Evolutionary conservation across 2,888 invertebrate genomes (phyloP).

Genomic region (Trissoscelio sp.): DNA sequence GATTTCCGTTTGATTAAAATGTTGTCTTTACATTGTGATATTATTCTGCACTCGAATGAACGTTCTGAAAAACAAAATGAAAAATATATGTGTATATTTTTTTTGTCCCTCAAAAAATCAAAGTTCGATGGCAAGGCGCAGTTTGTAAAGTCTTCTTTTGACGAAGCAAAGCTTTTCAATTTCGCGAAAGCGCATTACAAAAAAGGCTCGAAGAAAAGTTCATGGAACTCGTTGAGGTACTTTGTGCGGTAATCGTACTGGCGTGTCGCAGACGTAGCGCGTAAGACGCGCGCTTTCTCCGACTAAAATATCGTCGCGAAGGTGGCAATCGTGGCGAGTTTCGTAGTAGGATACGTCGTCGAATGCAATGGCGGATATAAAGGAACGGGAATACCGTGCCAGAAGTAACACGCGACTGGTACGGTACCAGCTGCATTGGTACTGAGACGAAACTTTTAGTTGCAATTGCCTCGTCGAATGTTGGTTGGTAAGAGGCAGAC

Average conservation of each 20-base stretch:
- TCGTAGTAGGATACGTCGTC: slow-evolving; percentile 52
- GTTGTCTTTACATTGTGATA: too few relatives aligned
- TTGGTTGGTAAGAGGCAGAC: slow-evolving; percentile 52
- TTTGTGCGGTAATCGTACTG: slow-evolving; percentile 56
- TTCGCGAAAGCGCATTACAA: slow-evolving; percentile 50
- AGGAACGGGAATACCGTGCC: slow-evolving; percentile 71
- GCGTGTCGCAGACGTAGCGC: slow-evolving; percentile 53
- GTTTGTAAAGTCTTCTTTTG: slow-evolving; percentile 52
- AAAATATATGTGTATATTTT: background rate
- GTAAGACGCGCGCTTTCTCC: slow-evolving; percentile 44
- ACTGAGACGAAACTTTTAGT: slow-evolving; percentile 71
- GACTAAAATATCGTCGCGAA: slow-evolving; percentile 59
- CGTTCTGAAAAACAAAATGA: too few relatives aligned
- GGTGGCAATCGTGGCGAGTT: slow-evolving; percentile 52
- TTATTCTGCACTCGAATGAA: background rate
- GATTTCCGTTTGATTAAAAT: too few relatives aligned
- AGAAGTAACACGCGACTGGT: slow-evolving; percentile 82
- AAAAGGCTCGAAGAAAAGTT: slow-evolving; percentile 56
- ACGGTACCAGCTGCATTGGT: slow-evolving; percentile 81
- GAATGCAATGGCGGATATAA: slow-evolving; percentile 66
- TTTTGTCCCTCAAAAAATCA: slow-evolving; percentile 42
- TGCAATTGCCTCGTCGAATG: slow-evolving; percentile 67
- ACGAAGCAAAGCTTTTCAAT: slow-evolving; percentile 56
- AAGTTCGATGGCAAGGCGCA: slow-evolving; percentile 38
- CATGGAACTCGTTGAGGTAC: slow-evolving; percentile 56